Evolutionary conservation across 2,113 vertebrate genomes (phyloP).

Genomic region (Pavo muticus): DNA sequence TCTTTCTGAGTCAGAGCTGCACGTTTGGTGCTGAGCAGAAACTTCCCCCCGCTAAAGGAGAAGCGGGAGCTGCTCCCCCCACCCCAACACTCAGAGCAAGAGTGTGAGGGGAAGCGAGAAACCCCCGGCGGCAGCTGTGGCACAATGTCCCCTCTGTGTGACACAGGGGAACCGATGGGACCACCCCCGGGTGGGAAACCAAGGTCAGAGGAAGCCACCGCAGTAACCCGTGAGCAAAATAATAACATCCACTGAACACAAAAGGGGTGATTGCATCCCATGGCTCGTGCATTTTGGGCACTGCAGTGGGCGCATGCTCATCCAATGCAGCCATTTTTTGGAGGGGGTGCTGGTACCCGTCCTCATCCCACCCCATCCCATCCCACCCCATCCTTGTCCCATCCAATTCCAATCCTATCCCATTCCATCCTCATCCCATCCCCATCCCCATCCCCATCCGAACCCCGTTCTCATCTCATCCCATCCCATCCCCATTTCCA

Average conservation of each 20-base stretch:
- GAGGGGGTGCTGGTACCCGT: too few species aligned
- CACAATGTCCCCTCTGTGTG: neutral
- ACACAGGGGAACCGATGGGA: neutral
- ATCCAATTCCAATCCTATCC: too few species aligned
- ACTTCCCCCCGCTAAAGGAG: neutral
- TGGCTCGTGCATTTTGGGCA: neutral
- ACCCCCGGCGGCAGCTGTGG: rapidly evolving
- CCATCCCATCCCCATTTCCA: too few species aligned
- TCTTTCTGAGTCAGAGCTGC: slow-evolving; percentile 45
- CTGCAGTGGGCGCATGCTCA: neutral
- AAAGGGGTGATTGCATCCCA: neutral
- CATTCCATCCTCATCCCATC: too few species aligned
- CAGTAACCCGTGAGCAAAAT: neutral
- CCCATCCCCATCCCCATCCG: too few species aligned
- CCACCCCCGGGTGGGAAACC: neutral
- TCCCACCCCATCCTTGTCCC: too few species aligned
- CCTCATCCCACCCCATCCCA: neutral
- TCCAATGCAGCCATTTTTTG: neutral
- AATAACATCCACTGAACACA: neutral
- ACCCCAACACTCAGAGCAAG: neutral
- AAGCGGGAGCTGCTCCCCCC: neutral
- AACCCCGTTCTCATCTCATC: too few species aligned
- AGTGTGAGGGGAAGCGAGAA: neutral
- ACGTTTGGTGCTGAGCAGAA: neutral
- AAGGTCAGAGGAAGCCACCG: neutral